Percentiles rank a stretch among this genome's conserved stretches.
These are phyloP conservation scores for Melangyna quadrimaculata DNA, from an alignment of 2,888 invertebrate species.

Conservation along the genomic window DNA sequence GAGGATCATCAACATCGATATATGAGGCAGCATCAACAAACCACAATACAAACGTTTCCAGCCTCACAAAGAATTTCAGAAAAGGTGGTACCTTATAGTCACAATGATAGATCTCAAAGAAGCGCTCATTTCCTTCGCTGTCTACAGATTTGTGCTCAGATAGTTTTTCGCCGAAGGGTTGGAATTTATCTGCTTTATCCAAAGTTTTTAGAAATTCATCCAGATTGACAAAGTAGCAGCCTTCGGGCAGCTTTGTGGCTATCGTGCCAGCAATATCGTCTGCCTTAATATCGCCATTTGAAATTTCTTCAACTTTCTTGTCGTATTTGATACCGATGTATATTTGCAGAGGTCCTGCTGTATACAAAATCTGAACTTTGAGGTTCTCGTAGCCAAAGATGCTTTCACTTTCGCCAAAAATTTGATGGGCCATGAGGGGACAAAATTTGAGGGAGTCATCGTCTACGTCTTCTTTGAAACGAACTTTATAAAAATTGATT, in stretches of 20 bases:
- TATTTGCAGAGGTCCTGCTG: conserved; percentile 90
- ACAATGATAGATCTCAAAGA: conserved; percentile 91
- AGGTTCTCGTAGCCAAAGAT: conserved; percentile 97
- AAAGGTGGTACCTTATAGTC: conserved; percentile 88
- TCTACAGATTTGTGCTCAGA: conserved; percentile 83
- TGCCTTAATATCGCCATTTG: conserved; percentile 83
- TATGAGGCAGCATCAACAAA: conserved; percentile 98
- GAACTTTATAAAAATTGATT: conserved; percentile 36
- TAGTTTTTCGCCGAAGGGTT: conserved; percentile 88
- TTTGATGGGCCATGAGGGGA: conserved; percentile 95
- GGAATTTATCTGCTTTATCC: conserved; percentile 88
- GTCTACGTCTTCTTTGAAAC: conserved; percentile 49
- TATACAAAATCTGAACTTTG: conserved; percentile 89
- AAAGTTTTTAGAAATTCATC: conserved; percentile 87
- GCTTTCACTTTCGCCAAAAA: conserved; percentile 94
- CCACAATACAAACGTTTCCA: conserved; percentile 96
- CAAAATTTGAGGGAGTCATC: conserved; percentile 84
- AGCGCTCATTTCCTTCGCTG: conserved; percentile 79
- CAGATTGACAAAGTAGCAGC: conserved; percentile 85
- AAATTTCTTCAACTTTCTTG: conserved; percentile 84
- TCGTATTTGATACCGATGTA: conserved; percentile 89
- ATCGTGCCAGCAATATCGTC: conserved; percentile 89
- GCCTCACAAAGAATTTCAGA: conserved; percentile 88
- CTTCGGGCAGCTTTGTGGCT: conserved; percentile 86
- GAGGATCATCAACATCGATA: conserved; percentile 94